phyloP scores from a whole-genome alignment of 2,797 vertebrate genomes.

The Sebastes wilsoni region DNA sequence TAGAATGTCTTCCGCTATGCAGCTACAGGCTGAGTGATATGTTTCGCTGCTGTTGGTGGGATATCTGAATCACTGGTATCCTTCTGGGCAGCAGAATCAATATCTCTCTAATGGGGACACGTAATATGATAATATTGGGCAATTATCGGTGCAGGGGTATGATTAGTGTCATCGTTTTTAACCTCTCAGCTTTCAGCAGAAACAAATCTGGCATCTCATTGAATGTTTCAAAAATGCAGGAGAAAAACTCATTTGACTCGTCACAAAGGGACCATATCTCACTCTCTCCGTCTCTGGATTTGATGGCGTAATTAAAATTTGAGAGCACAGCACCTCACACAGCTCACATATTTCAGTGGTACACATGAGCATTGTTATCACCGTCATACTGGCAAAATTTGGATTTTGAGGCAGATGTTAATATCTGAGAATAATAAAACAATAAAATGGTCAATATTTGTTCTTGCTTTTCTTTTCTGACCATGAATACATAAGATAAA shows the following conservation, averaged over 20 bases:
- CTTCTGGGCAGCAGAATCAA: slow-evolving; percentile 61
- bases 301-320: slow-evolving; percentile 38
- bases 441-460: background rate
- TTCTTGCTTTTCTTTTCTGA: background rate
- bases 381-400: slow-evolving; percentile 5
- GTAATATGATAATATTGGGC: slow-evolving; percentile 69
- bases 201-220: slow-evolving; percentile 23
- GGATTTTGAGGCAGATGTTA: background rate
- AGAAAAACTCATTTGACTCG: slow-evolving; percentile 27
- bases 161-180: slow-evolving; percentile 64
- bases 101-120: slow-evolving; percentile 64
- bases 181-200: slow-evolving; percentile 58
- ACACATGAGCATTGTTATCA: slow-evolving; percentile 11
- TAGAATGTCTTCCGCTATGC: slow-evolving; percentile 46
- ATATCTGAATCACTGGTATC: slow-evolving; percentile 47
- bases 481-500: background rate
- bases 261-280: slow-evolving; percentile 29
- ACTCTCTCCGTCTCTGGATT: slow-evolving; percentile 24
- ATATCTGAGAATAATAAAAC: background rate
- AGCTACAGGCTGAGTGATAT: slow-evolving; percentile 44
- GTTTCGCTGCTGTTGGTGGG: slow-evolving; percentile 40
- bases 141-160: slow-evolving; percentile 62
- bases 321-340: slow-evolving; percentile 17
- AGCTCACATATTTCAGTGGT: slow-evolving; percentile 15
- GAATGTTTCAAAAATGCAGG: slow-evolving; percentile 35